phyloP scores from a whole-genome alignment of 2,113 vertebrate genomes.

The Telmatochromis sp. region DNA sequence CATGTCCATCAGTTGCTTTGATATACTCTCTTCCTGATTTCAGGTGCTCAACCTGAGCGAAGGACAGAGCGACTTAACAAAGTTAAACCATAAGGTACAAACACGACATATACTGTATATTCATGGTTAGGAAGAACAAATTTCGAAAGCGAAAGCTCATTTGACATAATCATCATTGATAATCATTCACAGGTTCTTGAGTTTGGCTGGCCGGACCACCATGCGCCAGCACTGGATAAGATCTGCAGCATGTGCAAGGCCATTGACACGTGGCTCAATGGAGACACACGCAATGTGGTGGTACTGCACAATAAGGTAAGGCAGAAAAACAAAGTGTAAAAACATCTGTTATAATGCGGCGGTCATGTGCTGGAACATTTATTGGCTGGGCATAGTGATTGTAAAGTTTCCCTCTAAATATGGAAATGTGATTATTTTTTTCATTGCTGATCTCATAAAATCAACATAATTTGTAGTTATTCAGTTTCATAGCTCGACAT shows the following conservation, averaged over 20 bases:
- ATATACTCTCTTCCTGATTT: background rate
- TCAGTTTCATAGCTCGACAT: background rate
- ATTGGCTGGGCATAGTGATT: background rate
- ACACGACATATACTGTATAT: background rate
- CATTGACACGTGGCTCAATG: conserved; percentile 91
- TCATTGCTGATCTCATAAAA: background rate
- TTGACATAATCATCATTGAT: background rate
- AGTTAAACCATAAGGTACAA: conserved; percentile 85
- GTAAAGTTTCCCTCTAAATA: background rate
- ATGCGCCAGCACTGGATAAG: conserved; percentile 91
- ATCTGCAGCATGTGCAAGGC: conserved; percentile 98
- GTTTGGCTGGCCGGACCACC: conserved; percentile 93
- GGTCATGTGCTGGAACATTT: background rate
- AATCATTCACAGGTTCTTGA: conserved; percentile 80
- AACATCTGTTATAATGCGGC: background rate
- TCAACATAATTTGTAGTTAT: background rate
- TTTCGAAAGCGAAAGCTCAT: background rate
- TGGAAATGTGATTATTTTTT: background rate
- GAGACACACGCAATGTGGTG: conserved; percentile 82
- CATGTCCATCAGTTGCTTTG: background rate
- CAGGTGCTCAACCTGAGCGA: conserved; percentile 95
- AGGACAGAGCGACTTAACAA: conserved; percentile 78
- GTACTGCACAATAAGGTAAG: conserved; percentile 93
- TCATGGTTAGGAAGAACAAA: background rate
- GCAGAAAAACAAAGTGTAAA: background rate